phyloP scores from a whole-genome alignment of 2,113 vertebrate genomes.

The Caracal caracal region DNA sequence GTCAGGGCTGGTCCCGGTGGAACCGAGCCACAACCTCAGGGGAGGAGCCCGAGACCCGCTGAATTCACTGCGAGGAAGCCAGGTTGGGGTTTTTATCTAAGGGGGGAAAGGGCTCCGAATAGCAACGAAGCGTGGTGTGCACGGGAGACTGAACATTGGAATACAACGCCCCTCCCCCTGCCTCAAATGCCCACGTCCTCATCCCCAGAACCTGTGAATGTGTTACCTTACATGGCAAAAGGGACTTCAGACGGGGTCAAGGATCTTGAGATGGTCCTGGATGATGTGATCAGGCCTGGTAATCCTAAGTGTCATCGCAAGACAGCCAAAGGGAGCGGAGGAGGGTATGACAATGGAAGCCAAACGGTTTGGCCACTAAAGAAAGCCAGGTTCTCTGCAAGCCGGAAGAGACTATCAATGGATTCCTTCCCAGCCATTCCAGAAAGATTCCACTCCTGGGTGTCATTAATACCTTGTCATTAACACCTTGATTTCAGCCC shows the following conservation, averaged over 20 bases:
- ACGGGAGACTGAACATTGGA: too few relatives aligned
- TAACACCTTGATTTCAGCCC: not conserved
- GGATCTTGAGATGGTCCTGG: not conserved
- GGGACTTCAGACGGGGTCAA: not conserved
- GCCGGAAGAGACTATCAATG: too few relatives aligned
- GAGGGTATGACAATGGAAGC: not conserved
- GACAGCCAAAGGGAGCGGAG: not conserved
- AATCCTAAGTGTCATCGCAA: not conserved
- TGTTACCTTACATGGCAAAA: not conserved
- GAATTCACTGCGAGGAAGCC: rapidly evolving
- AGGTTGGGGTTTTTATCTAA: not conserved
- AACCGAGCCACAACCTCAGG: not conserved
- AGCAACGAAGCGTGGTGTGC: too few relatives aligned
- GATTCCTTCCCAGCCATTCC: not conserved
- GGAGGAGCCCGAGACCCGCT: rapidly evolving
- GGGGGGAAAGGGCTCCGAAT: not conserved
- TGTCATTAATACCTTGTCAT: too few relatives aligned
- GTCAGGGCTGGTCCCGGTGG: too few relatives aligned
- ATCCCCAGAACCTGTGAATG: too few relatives aligned
- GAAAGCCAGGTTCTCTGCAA: not conserved
- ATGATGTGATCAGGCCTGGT: too few relatives aligned
- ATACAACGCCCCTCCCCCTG: rapidly evolving
- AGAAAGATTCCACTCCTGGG: not conserved
- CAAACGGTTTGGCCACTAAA: rapidly evolving
- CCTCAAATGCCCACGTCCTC: not conserved